These are phyloP conservation scores for Sanderia malayensis DNA, from an alignment of 30 jellyfish, hydroid and myxozoan genomes.

Conservation along the genomic window DNA sequence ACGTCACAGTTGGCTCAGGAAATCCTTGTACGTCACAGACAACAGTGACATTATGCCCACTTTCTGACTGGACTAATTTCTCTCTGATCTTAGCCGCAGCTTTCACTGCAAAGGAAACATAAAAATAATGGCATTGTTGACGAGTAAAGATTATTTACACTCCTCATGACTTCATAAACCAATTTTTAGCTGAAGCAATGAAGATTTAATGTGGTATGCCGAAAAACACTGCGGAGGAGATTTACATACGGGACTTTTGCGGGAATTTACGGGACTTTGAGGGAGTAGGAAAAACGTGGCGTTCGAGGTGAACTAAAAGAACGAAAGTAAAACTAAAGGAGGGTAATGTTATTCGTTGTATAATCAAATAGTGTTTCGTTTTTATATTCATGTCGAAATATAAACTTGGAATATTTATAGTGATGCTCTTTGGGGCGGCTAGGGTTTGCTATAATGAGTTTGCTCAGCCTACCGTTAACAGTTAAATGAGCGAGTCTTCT, in stretches of 20 bases:
- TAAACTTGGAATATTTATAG: too few relatives aligned
- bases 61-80: neutral
- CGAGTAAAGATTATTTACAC: neutral
- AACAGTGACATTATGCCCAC: conserved; percentile 9
- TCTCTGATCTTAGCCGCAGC: conserved; percentile 11
- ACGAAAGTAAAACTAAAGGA: neutral
- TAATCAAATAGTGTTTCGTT: too few relatives aligned
- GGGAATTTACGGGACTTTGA: too few relatives aligned
- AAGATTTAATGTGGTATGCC: neutral
- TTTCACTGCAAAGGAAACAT: neutral
- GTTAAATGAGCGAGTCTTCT: conserved; percentile 1
- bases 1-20: conserved; percentile 12
- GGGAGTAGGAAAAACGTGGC: neutral
- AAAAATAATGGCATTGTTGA: neutral
- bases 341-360: neutral
- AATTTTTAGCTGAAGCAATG: neutral
- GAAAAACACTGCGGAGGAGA: neutral
- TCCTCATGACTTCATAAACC: neutral
- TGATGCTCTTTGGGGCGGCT: too few relatives aligned
- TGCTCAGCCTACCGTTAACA: conserved; percentile 20
- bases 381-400: too few relatives aligned
- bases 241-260: too few relatives aligned
- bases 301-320: neutral
- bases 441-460: neutral
- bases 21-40: conserved; percentile 12